These are phyloP conservation scores for Lophius americanus DNA, from an alignment of 2,797 vertebrate species.

Conservation along the genomic window DNA sequence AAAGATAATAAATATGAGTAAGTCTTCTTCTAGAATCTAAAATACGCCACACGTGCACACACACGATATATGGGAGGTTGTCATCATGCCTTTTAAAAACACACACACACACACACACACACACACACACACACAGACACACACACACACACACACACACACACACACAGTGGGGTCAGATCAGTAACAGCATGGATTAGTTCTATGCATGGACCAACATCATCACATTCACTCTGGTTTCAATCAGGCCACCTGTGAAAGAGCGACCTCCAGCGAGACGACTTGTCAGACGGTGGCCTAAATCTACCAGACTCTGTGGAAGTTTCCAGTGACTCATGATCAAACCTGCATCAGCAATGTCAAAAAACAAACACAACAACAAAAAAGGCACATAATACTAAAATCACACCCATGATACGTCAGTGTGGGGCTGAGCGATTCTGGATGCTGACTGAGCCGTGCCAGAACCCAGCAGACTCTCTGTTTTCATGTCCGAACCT, in stretches of 20 bases:
- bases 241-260: constrained; percentile 82
- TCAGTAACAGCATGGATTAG: constrained; percentile 28
- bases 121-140: too few species aligned
- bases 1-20: too few species aligned
- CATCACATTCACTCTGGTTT: constrained; percentile 68
- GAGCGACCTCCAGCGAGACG: constrained; percentile 77
- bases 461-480: too few species aligned
- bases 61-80: too few species aligned
- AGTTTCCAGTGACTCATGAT: constrained; percentile 87
- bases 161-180: background rate
- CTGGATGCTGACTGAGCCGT: too few species aligned
- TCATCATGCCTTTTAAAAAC: constrained; percentile 30
- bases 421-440: background rate
- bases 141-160: too few species aligned
- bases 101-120: background rate
- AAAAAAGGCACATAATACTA: constrained; percentile 32
- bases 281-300: constrained; percentile 82
- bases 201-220: constrained; percentile 26
- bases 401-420: background rate
- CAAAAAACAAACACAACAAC: background rate
- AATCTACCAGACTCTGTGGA: constrained; percentile 83
- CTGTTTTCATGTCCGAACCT: too few species aligned
- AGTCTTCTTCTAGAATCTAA: too few species aligned
- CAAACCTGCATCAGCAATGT: constrained; percentile 79
- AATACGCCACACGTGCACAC: too few species aligned